phyloP scores from a whole-genome alignment of 2,113 vertebrate species.

The Azemiops feae region DNA sequence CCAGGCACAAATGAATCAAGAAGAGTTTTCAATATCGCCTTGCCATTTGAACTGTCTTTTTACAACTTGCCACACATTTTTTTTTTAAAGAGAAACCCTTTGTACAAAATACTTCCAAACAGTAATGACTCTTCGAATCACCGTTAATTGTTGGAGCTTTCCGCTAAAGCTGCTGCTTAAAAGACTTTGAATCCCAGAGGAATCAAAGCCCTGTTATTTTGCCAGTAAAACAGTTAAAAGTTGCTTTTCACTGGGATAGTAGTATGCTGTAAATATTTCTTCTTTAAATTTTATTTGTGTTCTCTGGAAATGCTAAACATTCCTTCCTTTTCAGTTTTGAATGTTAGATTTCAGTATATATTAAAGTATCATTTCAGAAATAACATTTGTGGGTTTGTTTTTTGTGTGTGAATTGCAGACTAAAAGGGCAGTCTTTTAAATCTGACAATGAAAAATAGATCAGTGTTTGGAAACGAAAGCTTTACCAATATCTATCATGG shows the following conservation, averaged over 20 bases:
- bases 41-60: slow-evolving; percentile 49
- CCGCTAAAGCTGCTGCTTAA: slow-evolving; percentile 47
- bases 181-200: slow-evolving; percentile 3
- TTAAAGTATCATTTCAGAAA: not conserved
- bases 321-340: slow-evolving; percentile 28
- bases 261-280: slow-evolving; percentile 41
- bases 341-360: not conserved
- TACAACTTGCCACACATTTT: slow-evolving; percentile 52
- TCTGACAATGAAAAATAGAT: not conserved
- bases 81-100: slow-evolving; percentile 46
- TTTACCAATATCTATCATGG: not conserved
- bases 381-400: not conserved
- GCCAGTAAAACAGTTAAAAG: slow-evolving; percentile 70
- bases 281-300: slow-evolving; percentile 31
- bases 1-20: slow-evolving; percentile 65
- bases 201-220: slow-evolving; percentile 67
- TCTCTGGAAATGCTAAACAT: not conserved
- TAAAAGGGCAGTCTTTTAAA: not conserved
- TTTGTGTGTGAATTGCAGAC: not conserved
- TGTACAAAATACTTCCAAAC: slow-evolving; percentile 72
- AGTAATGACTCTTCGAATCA: slow-evolving; percentile 55
- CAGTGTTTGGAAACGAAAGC: not conserved
- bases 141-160: slow-evolving; percentile 49
- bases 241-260: slow-evolving; percentile 35
- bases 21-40: not conserved